Evolutionary conservation across 1,140 invertebrate species (phyloP), one percentile per base, ranked within the genome.

Genomic region (Diploscapter pachys): DNA sequence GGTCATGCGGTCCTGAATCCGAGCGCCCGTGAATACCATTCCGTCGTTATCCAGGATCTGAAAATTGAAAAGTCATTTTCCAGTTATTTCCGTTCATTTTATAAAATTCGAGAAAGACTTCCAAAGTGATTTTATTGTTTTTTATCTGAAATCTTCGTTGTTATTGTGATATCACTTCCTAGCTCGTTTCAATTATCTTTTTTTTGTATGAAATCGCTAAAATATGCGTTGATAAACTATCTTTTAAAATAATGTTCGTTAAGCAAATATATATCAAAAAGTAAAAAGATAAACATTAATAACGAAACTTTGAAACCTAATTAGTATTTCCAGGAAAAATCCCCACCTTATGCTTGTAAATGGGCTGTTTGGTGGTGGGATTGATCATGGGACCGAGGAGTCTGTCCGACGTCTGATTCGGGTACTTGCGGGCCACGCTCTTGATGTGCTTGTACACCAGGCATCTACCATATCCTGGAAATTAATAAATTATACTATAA

Each of bases 371-470:
- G 2, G 92, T 94, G 3, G 86, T 88, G 0, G 90, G 89, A 85
- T 96, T 93, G 69, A 95, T 87, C 4, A 92, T 88, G 0, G 95
- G 94, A 1, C 95, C 95, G 87, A 94, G 90, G 64, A 99, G 92
- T 82, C 92, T 89, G 86, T 99, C 96, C 79, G 90, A 93, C 0
- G 92, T 94, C 86, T 95, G 93, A 88, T 96, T 98, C 2, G 93
- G 90, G 86, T 99, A 98, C 61, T 92, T 89, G 84, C 96, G 96
- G 77, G 97, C 88, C 0, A 90, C 90, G 79, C 92, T 93, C 87
- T 97, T 97, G 0, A 91, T 89, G 85, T 92, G 95, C 85, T 92
- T 90, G 82, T 96, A 96, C 0, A 96, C 93, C 13, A 96, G 86
- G 86, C 94, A 96, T 11, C 94, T 88, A 0, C 94, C 94, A 83